Conservation (phyloP, 92 coral and sea anemone genomes). For the Porites rus region DNA sequence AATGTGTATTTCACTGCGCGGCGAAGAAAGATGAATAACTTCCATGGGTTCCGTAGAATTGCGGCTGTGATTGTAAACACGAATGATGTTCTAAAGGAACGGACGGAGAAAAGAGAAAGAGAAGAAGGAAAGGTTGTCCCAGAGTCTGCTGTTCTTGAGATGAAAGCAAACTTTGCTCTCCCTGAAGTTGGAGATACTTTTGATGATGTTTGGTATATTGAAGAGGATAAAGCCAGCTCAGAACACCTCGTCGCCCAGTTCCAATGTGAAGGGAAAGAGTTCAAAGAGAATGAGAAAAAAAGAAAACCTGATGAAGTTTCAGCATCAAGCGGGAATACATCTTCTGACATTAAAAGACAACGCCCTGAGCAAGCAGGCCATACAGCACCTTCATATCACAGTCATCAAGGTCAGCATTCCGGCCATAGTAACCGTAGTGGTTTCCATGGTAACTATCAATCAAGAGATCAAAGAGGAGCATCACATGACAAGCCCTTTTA, state of each 20-base stretch:
- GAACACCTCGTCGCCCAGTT: constrained; percentile 76
- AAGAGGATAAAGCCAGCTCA: constrained; percentile 76
- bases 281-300: constrained; percentile 61
- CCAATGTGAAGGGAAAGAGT: constrained; percentile 79
- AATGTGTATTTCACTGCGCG: constrained; percentile 97
- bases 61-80: constrained; percentile 91
- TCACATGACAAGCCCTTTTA: neutral
- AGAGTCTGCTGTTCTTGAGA: constrained; percentile 89
- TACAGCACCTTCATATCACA: neutral
- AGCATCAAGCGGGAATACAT: neutral
- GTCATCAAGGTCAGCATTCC: neutral
- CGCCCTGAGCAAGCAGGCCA: neutral
- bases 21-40: constrained; percentile 85
- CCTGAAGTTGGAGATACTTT: constrained; percentile 90
- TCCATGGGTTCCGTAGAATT: constrained; percentile 75
- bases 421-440: constrained; percentile 22
- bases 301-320: constrained; percentile 18
- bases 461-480: constrained; percentile 13
- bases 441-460: constrained; percentile 19
- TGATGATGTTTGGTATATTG: constrained; percentile 95
- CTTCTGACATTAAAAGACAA: constrained; percentile 21
- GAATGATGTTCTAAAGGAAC: constrained; percentile 76
- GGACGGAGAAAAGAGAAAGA: constrained; percentile 74
- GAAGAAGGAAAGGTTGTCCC: constrained; percentile 96
- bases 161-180: constrained; percentile 93